Percentiles rank a stretch among this genome's conserved stretches.
These are phyloP conservation scores for Osmerus eperlanus DNA, from an alignment of 2,113 vertebrate genomes.

Conservation along the genomic window DNA sequence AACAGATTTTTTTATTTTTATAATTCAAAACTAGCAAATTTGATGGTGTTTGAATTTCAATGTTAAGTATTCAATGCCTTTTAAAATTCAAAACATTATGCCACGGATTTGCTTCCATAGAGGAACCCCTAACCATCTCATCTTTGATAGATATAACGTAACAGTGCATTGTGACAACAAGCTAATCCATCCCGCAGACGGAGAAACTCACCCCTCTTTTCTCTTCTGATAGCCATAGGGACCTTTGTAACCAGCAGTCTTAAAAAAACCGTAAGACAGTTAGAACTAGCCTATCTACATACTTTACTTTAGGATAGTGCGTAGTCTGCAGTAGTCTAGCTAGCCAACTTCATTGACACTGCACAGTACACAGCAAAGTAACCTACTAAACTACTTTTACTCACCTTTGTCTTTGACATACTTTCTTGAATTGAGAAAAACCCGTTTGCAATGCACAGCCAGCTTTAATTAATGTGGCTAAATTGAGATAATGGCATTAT, in stretches of 20 bases:
- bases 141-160: too few relatives aligned
- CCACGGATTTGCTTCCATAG: too few relatives aligned
- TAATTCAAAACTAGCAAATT: too few relatives aligned
- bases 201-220: conserved; percentile 66
- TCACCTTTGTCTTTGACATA: conserved; percentile 70
- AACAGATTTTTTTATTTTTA: too few relatives aligned
- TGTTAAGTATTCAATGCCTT: too few relatives aligned
- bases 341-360: background rate
- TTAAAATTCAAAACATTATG: too few relatives aligned
- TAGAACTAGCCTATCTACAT: background rate
- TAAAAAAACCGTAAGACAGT: background rate
- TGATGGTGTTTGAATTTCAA: too few relatives aligned
- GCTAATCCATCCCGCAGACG: background rate
- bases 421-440: background rate
- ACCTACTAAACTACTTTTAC: background rate
- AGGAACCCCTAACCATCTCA: too few relatives aligned
- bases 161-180: background rate
- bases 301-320: too few relatives aligned
- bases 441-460: background rate
- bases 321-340: too few relatives aligned
- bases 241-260: conserved; percentile 62
- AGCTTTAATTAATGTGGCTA: too few relatives aligned
- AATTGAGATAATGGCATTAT: too few relatives aligned
- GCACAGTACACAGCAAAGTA: background rate
- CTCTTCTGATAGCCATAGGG: conserved; percentile 52